A percentile compares a stretch with the other conserved stretches of the same genome.
Evolutionary conservation across 2,113 vertebrate genomes (phyloP).

Genomic region (Origma solitaria): DNA sequence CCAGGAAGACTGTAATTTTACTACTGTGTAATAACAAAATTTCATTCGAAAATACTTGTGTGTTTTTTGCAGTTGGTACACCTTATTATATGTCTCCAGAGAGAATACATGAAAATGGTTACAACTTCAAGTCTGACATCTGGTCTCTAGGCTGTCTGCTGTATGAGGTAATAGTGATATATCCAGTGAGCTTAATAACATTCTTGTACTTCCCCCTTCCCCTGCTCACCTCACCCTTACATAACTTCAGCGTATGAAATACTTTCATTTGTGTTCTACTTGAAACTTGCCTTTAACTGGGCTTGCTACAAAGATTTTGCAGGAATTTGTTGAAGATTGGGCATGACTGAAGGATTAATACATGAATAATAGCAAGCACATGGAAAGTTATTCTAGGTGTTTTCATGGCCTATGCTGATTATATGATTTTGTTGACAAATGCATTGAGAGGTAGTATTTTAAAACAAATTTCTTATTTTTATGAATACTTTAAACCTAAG

Average conservation of each 20-base stretch:
- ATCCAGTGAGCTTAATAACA: neutral
- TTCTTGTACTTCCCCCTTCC: neutral
- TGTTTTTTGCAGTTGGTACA: slow-evolving; percentile 78
- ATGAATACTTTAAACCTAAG: neutral
- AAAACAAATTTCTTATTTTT: neutral
- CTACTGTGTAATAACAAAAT: neutral
- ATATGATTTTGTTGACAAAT: neutral
- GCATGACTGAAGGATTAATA: neutral
- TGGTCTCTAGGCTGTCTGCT: slow-evolving; percentile 81
- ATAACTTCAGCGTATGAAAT: neutral
- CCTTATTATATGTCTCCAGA: slow-evolving; percentile 88
- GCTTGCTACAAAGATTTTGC: neutral
- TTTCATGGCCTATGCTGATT: neutral
- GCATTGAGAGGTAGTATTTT: neutral
- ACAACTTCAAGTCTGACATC: slow-evolving; percentile 89
- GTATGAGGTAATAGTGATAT: slow-evolving; percentile 74
- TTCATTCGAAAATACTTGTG: slow-evolving; percentile 5
- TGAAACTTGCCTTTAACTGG: neutral
- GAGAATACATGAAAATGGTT: slow-evolving; percentile 86
- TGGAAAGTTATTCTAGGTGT: neutral
- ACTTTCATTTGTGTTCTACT: neutral
- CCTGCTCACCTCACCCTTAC: neutral
- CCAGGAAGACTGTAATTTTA: neutral
- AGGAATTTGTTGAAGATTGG: neutral
- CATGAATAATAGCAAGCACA: neutral